A percentile compares a stretch with the other conserved stretches of the same genome.
These are phyloP conservation scores for Oreotrochilus melanogaster DNA, from an alignment of 2,113 vertebrate species.

Conservation along the genomic window DNA sequence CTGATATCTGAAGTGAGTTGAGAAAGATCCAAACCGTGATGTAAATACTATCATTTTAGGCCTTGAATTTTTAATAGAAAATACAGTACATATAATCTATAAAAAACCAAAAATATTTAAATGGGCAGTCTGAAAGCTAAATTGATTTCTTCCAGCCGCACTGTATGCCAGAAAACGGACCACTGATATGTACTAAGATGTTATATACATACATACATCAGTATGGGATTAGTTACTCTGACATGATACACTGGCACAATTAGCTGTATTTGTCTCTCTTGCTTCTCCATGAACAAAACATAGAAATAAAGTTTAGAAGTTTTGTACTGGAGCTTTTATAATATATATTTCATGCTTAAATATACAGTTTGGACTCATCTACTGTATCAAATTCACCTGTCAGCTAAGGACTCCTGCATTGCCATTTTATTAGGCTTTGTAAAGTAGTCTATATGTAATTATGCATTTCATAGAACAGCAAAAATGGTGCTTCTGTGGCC, in stretches of 20 bases:
- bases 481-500: background rate
- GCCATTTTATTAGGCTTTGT: background rate
- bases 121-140: background rate
- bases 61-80: background rate
- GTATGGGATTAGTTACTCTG: background rate
- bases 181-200: background rate
- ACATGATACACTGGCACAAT: background rate
- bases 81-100: background rate
- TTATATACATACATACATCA: background rate
- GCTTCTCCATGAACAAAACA: background rate
- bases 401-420: background rate
- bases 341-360: background rate
- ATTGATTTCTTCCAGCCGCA: background rate
- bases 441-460: background rate
- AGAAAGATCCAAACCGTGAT: background rate
- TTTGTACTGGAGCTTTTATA: background rate
- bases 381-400: background rate
- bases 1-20: background rate
- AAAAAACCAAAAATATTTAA: background rate
- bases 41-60: background rate
- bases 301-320: background rate
- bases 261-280: background rate
- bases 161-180: background rate
- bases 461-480: background rate
- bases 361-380: background rate